Percentiles rank a stretch among this genome's conserved stretches.
phyloP scores from a whole-genome alignment of 2,888 invertebrate genomes.

The Sepiola atlantica region DNA sequence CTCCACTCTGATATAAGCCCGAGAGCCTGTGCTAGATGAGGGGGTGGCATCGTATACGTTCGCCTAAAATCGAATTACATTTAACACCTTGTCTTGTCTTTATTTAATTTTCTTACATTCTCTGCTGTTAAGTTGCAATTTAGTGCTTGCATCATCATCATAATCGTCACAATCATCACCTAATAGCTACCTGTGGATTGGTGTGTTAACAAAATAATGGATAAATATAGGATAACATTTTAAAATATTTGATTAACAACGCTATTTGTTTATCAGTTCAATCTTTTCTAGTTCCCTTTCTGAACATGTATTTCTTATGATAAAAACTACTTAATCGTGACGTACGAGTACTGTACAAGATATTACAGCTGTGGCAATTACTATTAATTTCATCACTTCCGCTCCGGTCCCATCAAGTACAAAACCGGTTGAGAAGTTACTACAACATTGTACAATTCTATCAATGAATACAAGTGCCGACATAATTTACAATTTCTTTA shows the following conservation, averaged over 20 bases:
- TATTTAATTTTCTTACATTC: too few species aligned
- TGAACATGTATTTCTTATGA: neutral
- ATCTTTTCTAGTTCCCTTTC: neutral
- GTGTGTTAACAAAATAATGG: neutral
- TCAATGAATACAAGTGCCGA: neutral
- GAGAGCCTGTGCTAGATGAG: too few species aligned
- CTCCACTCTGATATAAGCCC: too few species aligned
- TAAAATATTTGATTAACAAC: too few species aligned
- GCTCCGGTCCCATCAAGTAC: neutral
- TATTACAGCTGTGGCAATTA: neutral
- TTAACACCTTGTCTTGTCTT: too few species aligned
- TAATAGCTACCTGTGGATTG: neutral
- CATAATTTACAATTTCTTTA: neutral
- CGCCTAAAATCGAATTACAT: too few species aligned
- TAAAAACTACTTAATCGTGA: neutral
- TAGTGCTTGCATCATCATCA: neutral
- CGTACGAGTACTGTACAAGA: neutral
- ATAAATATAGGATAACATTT: neutral
- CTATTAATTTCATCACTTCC: neutral
- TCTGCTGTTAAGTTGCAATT: too few species aligned
- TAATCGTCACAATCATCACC: neutral
- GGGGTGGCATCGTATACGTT: too few species aligned
- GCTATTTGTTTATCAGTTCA: neutral
- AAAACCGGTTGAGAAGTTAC: neutral
- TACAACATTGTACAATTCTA: neutral